Percentiles rank a stretch among this genome's conserved stretches.
Conservation (phyloP, 2,797 vertebrate genomes). For the Melanogrammus aeglefinus region DNA sequence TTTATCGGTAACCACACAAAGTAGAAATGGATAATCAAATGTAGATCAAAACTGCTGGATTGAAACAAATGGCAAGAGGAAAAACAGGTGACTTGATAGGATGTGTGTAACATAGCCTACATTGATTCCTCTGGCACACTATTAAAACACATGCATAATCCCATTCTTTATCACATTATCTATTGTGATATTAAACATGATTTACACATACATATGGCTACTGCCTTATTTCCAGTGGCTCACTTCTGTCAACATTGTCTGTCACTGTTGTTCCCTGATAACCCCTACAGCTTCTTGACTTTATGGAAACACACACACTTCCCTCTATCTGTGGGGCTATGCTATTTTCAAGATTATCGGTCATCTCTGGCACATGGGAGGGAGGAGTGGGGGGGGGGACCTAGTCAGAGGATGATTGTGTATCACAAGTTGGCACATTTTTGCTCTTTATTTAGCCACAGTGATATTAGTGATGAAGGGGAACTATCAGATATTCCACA, state of each 20-base stretch:
- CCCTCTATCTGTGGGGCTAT: neutral
- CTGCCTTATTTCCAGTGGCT: neutral
- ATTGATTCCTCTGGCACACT: neutral
- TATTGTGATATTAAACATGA: neutral
- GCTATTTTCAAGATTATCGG: neutral
- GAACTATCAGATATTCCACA: neutral
- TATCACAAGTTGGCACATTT: neutral
- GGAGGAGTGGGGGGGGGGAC: neutral
- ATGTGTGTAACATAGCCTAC: neutral
- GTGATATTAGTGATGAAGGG: neutral
- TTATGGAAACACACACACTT: neutral
- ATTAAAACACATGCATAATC: neutral
- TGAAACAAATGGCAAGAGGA: no score
- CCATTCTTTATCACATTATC: neutral
- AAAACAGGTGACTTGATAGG: no score
- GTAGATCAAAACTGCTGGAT: no score
- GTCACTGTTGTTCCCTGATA: neutral
- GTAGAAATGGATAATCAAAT: no score
- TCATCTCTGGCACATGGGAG: neutral
- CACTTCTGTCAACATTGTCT: neutral
- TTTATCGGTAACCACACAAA: no score
- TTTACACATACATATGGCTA: neutral
- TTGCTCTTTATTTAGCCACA: neutral
- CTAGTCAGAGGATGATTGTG: neutral
- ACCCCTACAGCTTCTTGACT: neutral